Percentiles rank a stretch among this genome's conserved stretches.
Evolutionary conservation across 2,797 vertebrate genomes (phyloP).

Genomic region (Scleropages formosus): DNA sequence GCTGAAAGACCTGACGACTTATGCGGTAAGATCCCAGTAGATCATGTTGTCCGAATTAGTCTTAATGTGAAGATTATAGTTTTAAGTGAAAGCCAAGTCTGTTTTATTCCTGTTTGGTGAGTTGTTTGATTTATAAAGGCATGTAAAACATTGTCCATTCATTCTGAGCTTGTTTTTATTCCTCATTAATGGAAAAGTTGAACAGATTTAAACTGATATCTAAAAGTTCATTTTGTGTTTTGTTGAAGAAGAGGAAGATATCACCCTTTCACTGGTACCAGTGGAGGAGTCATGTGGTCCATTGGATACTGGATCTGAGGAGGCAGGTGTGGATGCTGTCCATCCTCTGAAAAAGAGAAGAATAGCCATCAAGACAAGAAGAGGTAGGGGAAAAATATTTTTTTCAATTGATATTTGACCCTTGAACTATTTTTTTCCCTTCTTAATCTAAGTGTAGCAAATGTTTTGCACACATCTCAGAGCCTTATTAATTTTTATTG

Average conservation of each 20-base stretch:
- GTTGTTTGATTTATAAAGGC: slow-evolving; percentile 5
- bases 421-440: no score
- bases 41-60: not conserved
- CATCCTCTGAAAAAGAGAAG: slow-evolving; percentile 35
- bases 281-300: slow-evolving; percentile 50
- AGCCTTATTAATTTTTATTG: not conserved
- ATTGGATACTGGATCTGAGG: not conserved
- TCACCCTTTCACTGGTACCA: slow-evolving; percentile 27
- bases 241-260: not conserved
- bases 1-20: slow-evolving; percentile 29
- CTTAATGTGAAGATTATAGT: not conserved
- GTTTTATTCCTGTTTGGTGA: not conserved
- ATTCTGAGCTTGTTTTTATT: no score
- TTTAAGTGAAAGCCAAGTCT: not conserved
- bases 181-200: no score
- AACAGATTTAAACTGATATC: not conserved
- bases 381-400: slow-evolving; percentile 48
- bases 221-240: not conserved
- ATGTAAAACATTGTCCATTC: not conserved
- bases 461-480: not conserved
- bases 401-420: no score
- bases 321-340: slow-evolving; percentile 16
- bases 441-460: not conserved
- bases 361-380: slow-evolving; percentile 32
- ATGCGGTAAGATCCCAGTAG: slow-evolving; percentile 45